phyloP scores from a whole-genome alignment of 2,113 vertebrate genomes.

The Pagrus major region DNA sequence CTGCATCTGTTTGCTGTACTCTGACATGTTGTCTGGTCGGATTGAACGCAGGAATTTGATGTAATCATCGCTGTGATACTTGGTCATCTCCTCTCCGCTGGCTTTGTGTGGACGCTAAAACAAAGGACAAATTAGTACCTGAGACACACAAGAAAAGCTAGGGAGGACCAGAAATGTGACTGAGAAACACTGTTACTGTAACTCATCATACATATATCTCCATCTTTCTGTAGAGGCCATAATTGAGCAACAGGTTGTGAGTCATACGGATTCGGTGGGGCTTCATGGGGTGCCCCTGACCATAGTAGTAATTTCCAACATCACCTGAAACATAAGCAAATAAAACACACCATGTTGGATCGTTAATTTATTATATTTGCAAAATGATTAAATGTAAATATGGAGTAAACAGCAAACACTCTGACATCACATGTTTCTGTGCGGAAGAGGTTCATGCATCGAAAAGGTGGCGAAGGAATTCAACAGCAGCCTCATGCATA shows the following conservation, averaged over 20 bases:
- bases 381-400: not conserved
- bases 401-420: not conserved
- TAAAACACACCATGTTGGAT: not conserved
- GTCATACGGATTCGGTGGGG: conserved; percentile 99
- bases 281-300: conserved; percentile 99
- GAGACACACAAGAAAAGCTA: not conserved
- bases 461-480: not conserved
- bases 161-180: not conserved
- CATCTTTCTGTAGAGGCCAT: conserved; percentile 99
- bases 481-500: not conserved
- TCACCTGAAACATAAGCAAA: conserved; percentile 87
- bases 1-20: conserved; percentile 99
- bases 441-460: not conserved
- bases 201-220: conserved; percentile 94
- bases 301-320: conserved; percentile 99
- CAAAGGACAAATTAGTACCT: not conserved
- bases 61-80: conserved; percentile 99
- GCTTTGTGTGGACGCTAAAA: conserved; percentile 97
- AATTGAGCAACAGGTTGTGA: conserved; percentile 97
- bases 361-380: not conserved
- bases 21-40: conserved; percentile 99
- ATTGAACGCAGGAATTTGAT: conserved; percentile 98
- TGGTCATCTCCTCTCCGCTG: conserved; percentile 99
- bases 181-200: not conserved
- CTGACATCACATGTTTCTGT: not conserved